Evolutionary conservation across 2,797 vertebrate genomes (phyloP), one percentile per base, ranked within the genome.

Genomic region (Poecilia velifera): DNA sequence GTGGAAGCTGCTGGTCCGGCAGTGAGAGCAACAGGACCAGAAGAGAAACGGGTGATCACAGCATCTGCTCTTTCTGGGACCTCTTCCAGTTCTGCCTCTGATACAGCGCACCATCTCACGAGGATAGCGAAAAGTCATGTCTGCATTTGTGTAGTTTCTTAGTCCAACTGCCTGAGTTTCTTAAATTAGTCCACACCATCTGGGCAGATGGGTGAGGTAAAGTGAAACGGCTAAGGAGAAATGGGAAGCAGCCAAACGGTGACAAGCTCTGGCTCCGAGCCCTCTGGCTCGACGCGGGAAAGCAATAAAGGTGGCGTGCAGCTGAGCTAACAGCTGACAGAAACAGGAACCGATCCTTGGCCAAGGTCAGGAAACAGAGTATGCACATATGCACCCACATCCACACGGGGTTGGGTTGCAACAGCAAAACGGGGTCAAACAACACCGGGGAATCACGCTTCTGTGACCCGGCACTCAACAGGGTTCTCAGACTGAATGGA

Each of bases 261-360:
- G 81, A 62, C 14, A 28, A 82, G 86, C 57, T 76, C 84, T 92
- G 94, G 93, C 91, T 74, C 36, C 4, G 16, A 25, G 88, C 92
- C 93, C 80, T 84, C 77, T 87, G 86, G 89, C 89, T 88, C 80
- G 20, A 45, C 2, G 20, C 82, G 89, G 81, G 88, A 83, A 87
- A 91, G 89, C 91, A 88, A 94, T 94, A 92, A 95, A 93, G 87
- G 88, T 85, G 90, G 84, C 76, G 53, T 53, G 76, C 88, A 89
- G 84, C 92, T 86, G 94, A 88, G 93, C 91, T 88, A 90, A 87
- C 93, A 94, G 92, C 93, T 94, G 94, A 94, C 92, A 92, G 92
- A 90, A 92, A 94, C 90, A 93, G 92, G 92, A 95, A 92, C 86
- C 84, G 66, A 89, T 84, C 84, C 82, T 86, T 82, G 84, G 87